These are phyloP conservation scores for Amorpha juglandis DNA, from an alignment of 2,888 invertebrate genomes.

Conservation along the genomic window DNA sequence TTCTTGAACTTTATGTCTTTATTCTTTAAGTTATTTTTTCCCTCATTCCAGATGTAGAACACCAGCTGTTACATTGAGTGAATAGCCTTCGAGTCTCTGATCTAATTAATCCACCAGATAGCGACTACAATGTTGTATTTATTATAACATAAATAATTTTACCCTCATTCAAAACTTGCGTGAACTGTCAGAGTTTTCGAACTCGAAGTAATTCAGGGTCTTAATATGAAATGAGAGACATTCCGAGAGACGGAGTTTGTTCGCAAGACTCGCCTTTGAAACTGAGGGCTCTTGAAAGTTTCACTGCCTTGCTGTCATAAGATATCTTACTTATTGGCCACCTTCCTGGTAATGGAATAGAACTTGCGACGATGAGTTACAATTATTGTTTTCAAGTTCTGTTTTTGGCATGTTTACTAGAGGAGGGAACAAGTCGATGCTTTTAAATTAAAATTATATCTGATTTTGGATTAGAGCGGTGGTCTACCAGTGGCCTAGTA, in stretches of 20 bases:
- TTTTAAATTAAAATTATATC: no score
- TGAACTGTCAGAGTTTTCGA: not conserved
- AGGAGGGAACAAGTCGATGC: not conserved
- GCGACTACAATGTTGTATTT: not conserved
- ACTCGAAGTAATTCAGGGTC: not conserved
- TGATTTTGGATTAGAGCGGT: no score
- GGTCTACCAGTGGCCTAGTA: no score
- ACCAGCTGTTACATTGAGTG: not conserved
- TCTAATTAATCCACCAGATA: not conserved
- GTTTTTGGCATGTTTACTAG: not conserved
- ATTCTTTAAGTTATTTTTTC: not conserved
- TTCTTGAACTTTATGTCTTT: not conserved
- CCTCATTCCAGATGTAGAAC: not conserved
- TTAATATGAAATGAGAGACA: conserved; percentile 15
- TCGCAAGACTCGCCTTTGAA: conserved; percentile 1
- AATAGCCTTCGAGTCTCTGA: not conserved
- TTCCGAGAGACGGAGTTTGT: not conserved
- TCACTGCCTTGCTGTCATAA: not conserved
- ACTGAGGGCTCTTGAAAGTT: not conserved
- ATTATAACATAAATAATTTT: not conserved
- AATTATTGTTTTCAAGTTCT: not conserved
- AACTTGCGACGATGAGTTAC: not conserved
- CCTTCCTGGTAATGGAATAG: not conserved
- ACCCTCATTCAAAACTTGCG: not conserved
- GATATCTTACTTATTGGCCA: not conserved